phyloP scores from a whole-genome alignment of 2,888 invertebrate genomes.

The Stegana nigrithorax region DNA sequence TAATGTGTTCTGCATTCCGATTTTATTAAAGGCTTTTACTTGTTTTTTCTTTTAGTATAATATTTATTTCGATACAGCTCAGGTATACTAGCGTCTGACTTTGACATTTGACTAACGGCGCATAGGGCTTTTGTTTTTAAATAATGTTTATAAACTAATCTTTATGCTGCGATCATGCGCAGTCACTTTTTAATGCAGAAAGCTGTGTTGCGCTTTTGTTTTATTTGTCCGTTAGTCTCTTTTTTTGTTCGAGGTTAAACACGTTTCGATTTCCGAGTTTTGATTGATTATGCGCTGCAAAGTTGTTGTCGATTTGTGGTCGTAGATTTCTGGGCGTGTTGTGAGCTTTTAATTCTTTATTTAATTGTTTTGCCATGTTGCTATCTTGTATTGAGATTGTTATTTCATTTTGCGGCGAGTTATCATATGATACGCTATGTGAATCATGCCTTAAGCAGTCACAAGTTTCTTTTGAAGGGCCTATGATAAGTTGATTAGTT shows the following conservation, averaged over 20 bases:
- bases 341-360: not conserved
- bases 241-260: not conserved
- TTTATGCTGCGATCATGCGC: constrained; percentile 7
- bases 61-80: too few relatives aligned
- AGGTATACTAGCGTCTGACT: too few relatives aligned
- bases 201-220: not conserved
- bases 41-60: too few relatives aligned
- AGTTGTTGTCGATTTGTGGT: not conserved
- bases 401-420: not conserved
- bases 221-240: not conserved
- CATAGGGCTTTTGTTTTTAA: too few relatives aligned
- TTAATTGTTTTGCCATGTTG: not conserved
- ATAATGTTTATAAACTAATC: not conserved
- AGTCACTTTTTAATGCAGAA: constrained; percentile 2
- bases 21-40: too few relatives aligned
- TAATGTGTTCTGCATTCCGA: too few relatives aligned
- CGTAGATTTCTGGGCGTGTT: not conserved
- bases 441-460: not conserved
- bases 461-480: too few relatives aligned
- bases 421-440: not conserved
- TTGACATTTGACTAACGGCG: too few relatives aligned
- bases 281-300: constrained; percentile 7
- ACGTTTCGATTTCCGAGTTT: constrained; percentile 2
- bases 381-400: not conserved
- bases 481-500: too few relatives aligned